Evolutionary conservation across 1,140 invertebrate species (phyloP).

Genomic region (Pseudomyrmex cubaensis): DNA sequence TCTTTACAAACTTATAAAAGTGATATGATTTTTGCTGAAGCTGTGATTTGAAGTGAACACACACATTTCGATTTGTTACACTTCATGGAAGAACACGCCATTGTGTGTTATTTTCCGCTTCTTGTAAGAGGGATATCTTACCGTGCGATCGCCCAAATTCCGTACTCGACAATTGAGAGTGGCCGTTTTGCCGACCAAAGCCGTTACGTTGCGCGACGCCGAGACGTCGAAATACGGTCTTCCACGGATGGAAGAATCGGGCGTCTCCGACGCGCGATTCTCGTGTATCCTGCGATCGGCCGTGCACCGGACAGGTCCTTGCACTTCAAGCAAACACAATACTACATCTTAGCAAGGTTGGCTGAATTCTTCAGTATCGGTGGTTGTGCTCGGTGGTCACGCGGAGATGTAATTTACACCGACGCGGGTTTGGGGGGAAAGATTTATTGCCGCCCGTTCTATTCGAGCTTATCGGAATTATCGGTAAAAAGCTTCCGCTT

Average conservation of each 20-base stretch:
- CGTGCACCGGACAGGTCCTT: conserved; percentile 80
- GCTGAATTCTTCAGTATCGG: background rate
- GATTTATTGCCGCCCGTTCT: conserved; percentile 8
- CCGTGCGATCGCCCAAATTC: conserved; percentile 92
- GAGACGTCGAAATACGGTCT: conserved; percentile 91
- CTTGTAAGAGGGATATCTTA: conserved; percentile 73
- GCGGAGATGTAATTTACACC: conserved; percentile 24
- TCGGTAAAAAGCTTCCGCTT: conserved; percentile 35
- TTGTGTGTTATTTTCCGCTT: background rate
- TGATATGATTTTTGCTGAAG: too few relatives aligned
- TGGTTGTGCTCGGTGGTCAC: conserved; percentile 1
- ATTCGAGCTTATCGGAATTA: conserved; percentile 12
- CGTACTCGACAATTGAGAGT: conserved; percentile 91
- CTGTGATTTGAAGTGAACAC: too few relatives aligned
- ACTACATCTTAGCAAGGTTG: conserved; percentile 1
- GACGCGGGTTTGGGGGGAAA: background rate
- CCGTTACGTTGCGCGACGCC: conserved; percentile 92
- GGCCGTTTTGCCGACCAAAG: conserved; percentile 91
- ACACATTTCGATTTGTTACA: too few relatives aligned
- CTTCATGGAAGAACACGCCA: background rate
- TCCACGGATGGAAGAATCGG: conserved; percentile 79
- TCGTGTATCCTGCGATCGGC: conserved; percentile 80
- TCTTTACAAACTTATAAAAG: too few relatives aligned
- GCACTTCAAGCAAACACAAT: conserved; percentile 63
- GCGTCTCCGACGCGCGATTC: conserved; percentile 79